A percentile compares a stretch with the other conserved stretches of the same genome.
These are phyloP conservation scores for Tribolium freemani DNA, from an alignment of 2,888 invertebrate species.

Conservation along the genomic window DNA sequence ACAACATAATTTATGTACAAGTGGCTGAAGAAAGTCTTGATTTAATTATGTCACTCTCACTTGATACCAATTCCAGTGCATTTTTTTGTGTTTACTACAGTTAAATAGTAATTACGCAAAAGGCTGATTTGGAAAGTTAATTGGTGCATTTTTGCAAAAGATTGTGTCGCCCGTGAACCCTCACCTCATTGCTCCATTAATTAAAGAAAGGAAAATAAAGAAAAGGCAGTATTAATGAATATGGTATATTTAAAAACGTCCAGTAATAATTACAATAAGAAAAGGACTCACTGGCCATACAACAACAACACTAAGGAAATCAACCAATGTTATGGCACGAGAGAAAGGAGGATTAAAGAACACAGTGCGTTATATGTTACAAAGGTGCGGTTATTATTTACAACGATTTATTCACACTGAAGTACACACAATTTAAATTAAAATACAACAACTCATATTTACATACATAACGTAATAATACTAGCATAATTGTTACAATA, in stretches of 20 bases:
- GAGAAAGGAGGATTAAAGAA: slow-evolving; percentile 48
- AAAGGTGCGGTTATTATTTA: slow-evolving; percentile 56
- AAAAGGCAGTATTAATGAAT: slow-evolving; percentile 47
- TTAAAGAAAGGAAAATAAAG: slow-evolving; percentile 42
- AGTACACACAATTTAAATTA: slow-evolving; percentile 43
- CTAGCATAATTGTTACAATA: background rate
- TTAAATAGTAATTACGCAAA: too few species aligned
- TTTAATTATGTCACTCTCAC: background rate
- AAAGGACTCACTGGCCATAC: slow-evolving; percentile 57
- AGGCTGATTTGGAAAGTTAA: slow-evolving; percentile 3
- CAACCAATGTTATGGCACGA: slow-evolving; percentile 57
- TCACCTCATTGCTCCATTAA: slow-evolving; percentile 22
- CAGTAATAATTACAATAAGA: slow-evolving; percentile 29
- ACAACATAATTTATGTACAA: background rate
- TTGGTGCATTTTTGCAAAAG: background rate
- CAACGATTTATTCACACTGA: slow-evolving; percentile 51
- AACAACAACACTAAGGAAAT: slow-evolving; percentile 44
- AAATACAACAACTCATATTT: slow-evolving; percentile 52
- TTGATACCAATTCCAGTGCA: background rate
- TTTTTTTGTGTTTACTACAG: too few species aligned
- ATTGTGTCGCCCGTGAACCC: slow-evolving; percentile 4
- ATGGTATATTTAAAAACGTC: slow-evolving; percentile 51
- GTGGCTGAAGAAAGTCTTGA: background rate
- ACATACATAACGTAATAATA: slow-evolving; percentile 51
- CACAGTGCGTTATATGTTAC: slow-evolving; percentile 51